Percentiles rank a stretch among this genome's conserved stretches.
These are phyloP conservation scores for Penaeus indicus DNA, from an alignment of 1,140 invertebrate species.

Conservation along the genomic window DNA sequence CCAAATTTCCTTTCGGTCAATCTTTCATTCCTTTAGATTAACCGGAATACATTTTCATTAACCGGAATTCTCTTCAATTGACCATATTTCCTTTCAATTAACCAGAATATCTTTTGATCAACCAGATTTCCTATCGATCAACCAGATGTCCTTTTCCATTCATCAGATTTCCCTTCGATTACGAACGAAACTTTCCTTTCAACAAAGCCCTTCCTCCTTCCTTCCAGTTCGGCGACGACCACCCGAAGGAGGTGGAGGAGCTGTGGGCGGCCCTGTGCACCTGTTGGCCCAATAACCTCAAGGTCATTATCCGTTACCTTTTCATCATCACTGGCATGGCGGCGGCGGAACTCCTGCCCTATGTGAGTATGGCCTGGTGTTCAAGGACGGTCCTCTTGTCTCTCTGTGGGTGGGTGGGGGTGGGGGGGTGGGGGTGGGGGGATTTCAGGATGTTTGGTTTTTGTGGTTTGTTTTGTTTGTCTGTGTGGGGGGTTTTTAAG, in stretches of 20 bases:
- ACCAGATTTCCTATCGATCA: too few species aligned
- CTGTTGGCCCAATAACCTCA: conserved; percentile 97
- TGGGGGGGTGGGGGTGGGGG: not conserved
- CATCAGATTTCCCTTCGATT: conserved; percentile 20
- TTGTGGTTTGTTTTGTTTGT: too few species aligned
- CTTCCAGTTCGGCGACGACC: conserved; percentile 91
- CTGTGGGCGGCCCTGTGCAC: conserved; percentile 95
- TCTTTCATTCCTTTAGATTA: too few species aligned
- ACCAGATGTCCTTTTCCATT: not conserved
- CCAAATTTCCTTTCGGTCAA: too few species aligned
- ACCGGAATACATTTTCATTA: too few species aligned
- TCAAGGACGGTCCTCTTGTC: not conserved
- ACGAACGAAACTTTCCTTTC: not conserved
- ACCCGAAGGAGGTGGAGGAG: conserved; percentile 94
- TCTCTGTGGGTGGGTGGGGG: not conserved
- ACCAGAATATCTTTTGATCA: too few species aligned
- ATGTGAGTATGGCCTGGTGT: conserved; percentile 76
- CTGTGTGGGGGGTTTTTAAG: too few species aligned
- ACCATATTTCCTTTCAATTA: too few species aligned
- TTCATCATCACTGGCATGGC: conserved; percentile 97
- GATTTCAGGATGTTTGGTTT: not conserved
- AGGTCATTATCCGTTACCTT: conserved; percentile 97
- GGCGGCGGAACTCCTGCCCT: conserved; percentile 89
- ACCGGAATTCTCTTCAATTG: too few species aligned
- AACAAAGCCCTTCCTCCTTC: conserved; percentile 9